These are phyloP conservation scores for Zapornia atra DNA, from an alignment of 2,113 vertebrate species.

Conservation along the genomic window DNA sequence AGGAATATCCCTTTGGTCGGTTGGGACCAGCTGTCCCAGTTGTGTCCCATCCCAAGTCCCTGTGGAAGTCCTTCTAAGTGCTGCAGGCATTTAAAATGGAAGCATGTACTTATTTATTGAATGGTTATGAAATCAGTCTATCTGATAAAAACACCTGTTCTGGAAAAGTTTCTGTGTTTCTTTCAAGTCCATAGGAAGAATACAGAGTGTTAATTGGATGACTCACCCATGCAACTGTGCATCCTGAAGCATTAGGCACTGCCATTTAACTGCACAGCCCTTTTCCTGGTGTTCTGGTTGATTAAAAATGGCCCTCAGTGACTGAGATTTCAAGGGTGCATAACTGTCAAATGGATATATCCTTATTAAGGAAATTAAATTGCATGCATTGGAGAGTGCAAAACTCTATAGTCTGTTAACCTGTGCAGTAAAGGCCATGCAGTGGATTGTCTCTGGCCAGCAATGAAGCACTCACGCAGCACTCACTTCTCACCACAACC, in stretches of 20 bases:
- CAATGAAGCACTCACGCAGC: not conserved
- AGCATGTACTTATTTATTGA: not conserved
- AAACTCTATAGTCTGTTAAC: not conserved
- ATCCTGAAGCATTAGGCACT: not conserved
- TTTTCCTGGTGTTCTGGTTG: not conserved
- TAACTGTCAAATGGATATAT: not conserved
- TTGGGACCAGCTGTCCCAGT: no score
- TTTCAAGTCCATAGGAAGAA: not conserved
- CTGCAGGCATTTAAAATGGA: not conserved
- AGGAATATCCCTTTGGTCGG: no score
- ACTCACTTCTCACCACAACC: no score
- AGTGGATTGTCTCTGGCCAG: accelerated
- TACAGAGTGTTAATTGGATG: not conserved
- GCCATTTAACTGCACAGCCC: not conserved
- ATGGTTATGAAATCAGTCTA: not conserved
- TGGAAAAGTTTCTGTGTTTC: not conserved
- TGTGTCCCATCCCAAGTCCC: no score
- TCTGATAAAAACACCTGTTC: not conserved
- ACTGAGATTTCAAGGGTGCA: not conserved
- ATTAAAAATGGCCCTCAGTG: not conserved
- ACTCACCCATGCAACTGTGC: not conserved
- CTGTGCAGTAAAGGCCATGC: accelerated
- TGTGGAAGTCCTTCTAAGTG: no score
- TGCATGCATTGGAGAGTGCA: not conserved
- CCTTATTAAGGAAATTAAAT: not conserved